These are phyloP conservation scores for Apotomis turbidana DNA, from an alignment of 2,888 invertebrate genomes.

Conservation along the genomic window DNA sequence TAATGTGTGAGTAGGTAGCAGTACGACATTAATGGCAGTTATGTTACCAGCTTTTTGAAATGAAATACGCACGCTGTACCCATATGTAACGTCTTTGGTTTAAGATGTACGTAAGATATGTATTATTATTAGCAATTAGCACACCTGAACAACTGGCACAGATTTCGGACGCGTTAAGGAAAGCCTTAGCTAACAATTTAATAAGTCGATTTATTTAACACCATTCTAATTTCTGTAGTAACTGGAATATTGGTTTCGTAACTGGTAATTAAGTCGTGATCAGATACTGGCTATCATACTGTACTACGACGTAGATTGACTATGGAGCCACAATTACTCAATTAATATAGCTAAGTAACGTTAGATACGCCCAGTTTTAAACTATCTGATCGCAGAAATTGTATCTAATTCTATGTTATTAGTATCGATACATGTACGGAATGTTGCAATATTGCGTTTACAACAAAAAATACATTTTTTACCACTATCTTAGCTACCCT, in stretches of 20 bases:
- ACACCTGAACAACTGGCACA: background rate
- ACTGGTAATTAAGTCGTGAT: slow-evolving; percentile 58
- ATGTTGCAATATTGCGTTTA: no score
- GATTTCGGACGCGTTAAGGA: slow-evolving; percentile 29
- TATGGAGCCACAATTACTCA: slow-evolving; percentile 57
- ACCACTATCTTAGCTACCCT: no score
- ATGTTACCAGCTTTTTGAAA: no score
- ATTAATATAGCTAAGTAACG: slow-evolving; percentile 56
- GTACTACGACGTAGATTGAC: slow-evolving; percentile 61
- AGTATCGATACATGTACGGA: background rate
- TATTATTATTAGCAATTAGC: background rate
- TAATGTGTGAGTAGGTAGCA: no score
- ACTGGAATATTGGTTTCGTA: slow-evolving; percentile 44
- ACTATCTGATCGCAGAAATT: background rate
- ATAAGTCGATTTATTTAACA: slow-evolving; percentile 35
- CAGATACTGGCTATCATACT: slow-evolving; percentile 55
- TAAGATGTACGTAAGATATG: no score
- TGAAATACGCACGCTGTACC: no score
- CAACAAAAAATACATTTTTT: no score
- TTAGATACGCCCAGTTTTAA: slow-evolving; percentile 12
- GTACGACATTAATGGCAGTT: no score
- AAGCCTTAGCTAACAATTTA: slow-evolving; percentile 27
- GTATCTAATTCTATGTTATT: background rate
- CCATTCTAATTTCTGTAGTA: slow-evolving; percentile 37
- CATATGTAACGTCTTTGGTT: no score